Percentiles rank a stretch among this genome's conserved stretches.
phyloP scores from a whole-genome alignment of 2,113 vertebrate species.

The Danionella cerebrum region DNA sequence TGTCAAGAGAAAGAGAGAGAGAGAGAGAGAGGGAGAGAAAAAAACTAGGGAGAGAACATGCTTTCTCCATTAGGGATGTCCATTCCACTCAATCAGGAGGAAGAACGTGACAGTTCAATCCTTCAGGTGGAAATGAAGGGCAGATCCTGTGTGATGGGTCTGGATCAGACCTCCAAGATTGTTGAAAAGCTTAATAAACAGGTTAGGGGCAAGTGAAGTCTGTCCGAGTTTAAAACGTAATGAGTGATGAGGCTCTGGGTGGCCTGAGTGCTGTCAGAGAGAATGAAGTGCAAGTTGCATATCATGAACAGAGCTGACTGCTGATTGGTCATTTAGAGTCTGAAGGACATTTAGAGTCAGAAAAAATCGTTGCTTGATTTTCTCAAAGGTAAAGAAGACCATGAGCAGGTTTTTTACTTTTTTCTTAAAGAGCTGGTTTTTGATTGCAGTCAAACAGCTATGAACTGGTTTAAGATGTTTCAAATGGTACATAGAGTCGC shows the following conservation, averaged over 20 bases:
- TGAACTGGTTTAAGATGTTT: no score
- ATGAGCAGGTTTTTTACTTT: no score
- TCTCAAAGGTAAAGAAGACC: no score
- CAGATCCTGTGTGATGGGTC: background rate
- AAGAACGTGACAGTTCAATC: background rate
- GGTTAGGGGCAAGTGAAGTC: background rate
- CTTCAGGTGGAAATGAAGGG: constrained; percentile 5
- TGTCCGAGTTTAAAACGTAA: background rate
- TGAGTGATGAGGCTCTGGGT: background rate
- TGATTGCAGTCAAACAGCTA: no score
- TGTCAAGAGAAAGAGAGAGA: background rate
- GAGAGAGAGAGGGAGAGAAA: no score
- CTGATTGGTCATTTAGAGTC: background rate
- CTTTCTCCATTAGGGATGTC: constrained; percentile 19
- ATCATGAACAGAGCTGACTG: background rate
- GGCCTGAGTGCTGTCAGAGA: background rate
- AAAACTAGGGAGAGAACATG: constrained; percentile 21
- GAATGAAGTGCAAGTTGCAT: background rate
- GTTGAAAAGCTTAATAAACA: background rate
- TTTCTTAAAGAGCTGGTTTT: no score
- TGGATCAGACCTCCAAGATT: background rate
- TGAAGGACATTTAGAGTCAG: no score
- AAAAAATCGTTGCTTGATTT: no score
- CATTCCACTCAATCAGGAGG: constrained; percentile 3
- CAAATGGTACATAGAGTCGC: no score